A percentile compares a stretch with the other conserved stretches of the same genome.
phyloP scores from a whole-genome alignment of 2,113 vertebrate species.

The Sarotherodon lohbergeri region DNA sequence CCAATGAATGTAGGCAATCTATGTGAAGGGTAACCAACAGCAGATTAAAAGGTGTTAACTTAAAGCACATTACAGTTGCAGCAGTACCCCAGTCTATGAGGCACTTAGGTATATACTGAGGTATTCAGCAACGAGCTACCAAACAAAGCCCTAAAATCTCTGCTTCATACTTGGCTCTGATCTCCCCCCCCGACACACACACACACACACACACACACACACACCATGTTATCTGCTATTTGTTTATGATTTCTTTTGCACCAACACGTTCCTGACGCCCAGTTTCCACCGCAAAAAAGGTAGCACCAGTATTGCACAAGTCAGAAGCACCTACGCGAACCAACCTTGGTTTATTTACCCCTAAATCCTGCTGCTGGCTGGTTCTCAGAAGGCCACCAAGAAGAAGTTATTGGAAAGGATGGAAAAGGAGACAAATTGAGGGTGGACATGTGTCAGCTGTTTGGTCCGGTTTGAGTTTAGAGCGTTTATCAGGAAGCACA shows the following conservation, averaged over 20 bases:
- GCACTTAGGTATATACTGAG: background rate
- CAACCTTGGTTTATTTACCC: background rate
- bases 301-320: background rate
- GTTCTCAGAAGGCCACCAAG: background rate
- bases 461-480: background rate
- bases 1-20: background rate
- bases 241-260: background rate
- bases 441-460: background rate
- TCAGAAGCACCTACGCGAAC: background rate
- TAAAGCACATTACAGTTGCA: background rate
- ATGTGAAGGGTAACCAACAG: background rate
- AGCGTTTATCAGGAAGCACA: constrained; percentile 1
- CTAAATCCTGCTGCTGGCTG: background rate
- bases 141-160: background rate
- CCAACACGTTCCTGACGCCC: background rate
- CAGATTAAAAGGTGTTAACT: background rate
- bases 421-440: background rate
- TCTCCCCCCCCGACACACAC: too few relatives aligned
- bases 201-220: background rate
- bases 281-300: background rate
- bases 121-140: background rate
- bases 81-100: background rate
- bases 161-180: background rate
- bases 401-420: background rate
- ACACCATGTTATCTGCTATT: background rate